Conservation (phyloP, 2,888 invertebrate genomes). For the Noctua comes region DNA sequence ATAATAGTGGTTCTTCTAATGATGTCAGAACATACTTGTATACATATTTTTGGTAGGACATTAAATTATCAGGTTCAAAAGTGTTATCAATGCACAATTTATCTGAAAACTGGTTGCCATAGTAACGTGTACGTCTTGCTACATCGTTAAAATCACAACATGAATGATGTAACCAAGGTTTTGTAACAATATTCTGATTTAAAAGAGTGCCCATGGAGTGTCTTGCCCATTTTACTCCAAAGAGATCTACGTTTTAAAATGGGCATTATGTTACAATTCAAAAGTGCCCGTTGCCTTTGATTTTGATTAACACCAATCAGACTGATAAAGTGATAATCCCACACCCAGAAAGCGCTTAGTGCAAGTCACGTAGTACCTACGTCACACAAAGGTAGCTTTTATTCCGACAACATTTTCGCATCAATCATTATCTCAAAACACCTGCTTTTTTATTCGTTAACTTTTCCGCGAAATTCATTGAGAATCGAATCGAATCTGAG, state of each 20-base stretch:
- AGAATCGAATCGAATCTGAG: too few species aligned
- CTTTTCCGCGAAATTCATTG: background rate
- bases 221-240: background rate
- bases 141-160: background rate
- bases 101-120: background rate
- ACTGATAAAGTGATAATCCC: background rate
- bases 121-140: background rate
- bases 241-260: background rate
- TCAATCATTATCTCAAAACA: background rate
- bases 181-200: background rate
- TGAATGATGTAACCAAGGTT: background rate
- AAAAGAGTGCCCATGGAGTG: background rate
- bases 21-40: background rate
- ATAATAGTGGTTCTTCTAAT: background rate
- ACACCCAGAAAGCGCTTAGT: background rate
- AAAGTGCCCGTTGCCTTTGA: background rate
- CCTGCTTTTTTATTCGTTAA: slow-evolving; percentile 3
- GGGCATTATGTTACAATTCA: background rate
- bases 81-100: background rate
- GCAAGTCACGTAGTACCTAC: background rate
- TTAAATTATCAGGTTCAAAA: background rate
- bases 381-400: background rate
- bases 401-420: background rate
- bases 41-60: background rate
- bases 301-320: background rate